Conservation (phyloP, 2,113 vertebrate genomes). For the Sprattus sprattus region DNA sequence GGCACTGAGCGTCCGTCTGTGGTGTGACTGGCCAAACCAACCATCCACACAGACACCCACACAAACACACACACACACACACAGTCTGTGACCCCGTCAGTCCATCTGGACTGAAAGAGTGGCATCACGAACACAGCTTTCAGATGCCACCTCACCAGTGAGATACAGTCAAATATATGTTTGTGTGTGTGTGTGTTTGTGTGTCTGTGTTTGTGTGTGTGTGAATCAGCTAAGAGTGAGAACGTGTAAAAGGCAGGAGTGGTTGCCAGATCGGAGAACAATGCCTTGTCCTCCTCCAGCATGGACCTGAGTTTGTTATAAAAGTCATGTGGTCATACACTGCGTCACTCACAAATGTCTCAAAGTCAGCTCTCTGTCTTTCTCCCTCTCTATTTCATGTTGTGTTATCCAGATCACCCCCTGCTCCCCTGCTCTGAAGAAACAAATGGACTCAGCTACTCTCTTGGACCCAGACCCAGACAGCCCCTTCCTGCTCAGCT, state of each 20-base stretch:
- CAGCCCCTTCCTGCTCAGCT: background rate
- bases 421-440: background rate
- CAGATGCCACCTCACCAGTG: background rate
- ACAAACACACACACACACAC: conserved; percentile 28
- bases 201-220: conserved; percentile 19
- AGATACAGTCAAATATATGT: background rate
- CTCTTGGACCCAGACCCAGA: background rate
- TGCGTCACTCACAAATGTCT: background rate
- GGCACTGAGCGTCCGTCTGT: conserved; percentile 42
- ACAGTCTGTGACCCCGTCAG: conserved; percentile 12
- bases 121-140: background rate
- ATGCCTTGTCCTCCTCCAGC: background rate
- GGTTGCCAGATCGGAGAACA: background rate
- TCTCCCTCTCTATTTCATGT: background rate
- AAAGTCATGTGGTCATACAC: background rate
- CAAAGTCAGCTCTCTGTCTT: background rate
- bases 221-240: background rate
- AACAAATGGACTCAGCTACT: background rate
- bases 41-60: conserved; percentile 19
- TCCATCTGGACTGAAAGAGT: conserved; percentile 27
- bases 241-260: background rate
- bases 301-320: background rate
- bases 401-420: background rate
- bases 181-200: conserved; percentile 14
- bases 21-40: conserved; percentile 35